Conservation (phyloP, 2,888 invertebrate genomes). For the Lithosia quadra region DNA sequence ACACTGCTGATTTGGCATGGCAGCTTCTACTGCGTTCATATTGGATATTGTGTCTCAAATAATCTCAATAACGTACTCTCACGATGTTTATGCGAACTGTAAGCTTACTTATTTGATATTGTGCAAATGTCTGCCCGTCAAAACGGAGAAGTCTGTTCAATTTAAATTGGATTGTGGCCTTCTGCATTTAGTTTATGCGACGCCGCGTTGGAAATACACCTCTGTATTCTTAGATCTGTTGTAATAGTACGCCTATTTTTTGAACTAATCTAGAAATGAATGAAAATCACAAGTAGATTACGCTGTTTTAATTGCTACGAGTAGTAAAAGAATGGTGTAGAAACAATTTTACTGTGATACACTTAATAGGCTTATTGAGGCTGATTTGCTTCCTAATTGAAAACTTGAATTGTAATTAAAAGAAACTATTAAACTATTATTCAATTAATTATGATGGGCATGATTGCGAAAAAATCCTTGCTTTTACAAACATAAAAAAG, state of each 20-base stretch:
- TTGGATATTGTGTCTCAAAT: constrained; percentile 28
- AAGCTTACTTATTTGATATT: constrained; percentile 29
- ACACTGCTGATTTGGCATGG: constrained; percentile 18
- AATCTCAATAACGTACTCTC: constrained; percentile 26
- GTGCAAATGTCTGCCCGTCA: constrained; percentile 34
- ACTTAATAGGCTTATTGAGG: no score
- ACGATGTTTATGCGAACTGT: constrained; percentile 22
- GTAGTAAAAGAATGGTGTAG: constrained; percentile 10
- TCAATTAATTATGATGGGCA: no score
- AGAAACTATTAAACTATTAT: background rate
- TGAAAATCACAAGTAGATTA: constrained; percentile 13
- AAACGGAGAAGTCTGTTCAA: constrained; percentile 21
- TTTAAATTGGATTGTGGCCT: constrained; percentile 36
- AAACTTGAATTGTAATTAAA: background rate
- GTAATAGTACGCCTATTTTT: constrained; percentile 16
- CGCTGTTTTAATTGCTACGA: background rate
- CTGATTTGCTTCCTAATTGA: background rate
- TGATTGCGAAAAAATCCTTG: background rate
- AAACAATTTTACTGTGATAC: background rate
- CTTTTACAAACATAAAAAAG: background rate
- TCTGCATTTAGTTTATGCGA: constrained; percentile 12
- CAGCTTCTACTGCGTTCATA: constrained; percentile 17
- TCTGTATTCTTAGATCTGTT: constrained; percentile 14
- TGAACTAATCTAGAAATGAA: constrained; percentile 3
- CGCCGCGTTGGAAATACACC: constrained; percentile 7